phyloP scores from a whole-genome alignment of 2,888 invertebrate species.

The Euclidia mi region DNA sequence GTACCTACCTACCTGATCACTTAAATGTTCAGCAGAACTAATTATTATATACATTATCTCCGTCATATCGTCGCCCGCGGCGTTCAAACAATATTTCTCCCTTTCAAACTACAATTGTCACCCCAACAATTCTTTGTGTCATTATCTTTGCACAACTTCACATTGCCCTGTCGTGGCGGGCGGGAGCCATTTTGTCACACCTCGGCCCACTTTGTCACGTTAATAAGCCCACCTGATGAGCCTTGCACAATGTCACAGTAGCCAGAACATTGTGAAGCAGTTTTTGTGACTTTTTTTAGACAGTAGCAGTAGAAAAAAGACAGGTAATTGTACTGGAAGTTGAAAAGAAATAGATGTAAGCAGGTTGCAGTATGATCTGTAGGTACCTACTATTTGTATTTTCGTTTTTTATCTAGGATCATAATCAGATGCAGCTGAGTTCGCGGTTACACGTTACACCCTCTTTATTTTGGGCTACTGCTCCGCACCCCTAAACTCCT shows the following conservation, averaged over 20 bases:
- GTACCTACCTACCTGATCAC: too few species aligned
- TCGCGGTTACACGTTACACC: too few species aligned
- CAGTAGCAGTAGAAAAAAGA: not conserved
- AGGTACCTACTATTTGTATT: too few species aligned
- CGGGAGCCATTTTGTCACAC: constrained; percentile 43
- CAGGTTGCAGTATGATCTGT: too few species aligned
- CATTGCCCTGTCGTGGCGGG: constrained; percentile 38
- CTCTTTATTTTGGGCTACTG: too few species aligned
- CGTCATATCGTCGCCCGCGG: constrained; percentile 2
- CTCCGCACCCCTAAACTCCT: too few species aligned
- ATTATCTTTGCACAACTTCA: constrained; percentile 25
- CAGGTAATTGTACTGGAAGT: not conserved
- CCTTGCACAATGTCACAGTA: constrained; percentile 21
- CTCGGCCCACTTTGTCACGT: constrained; percentile 20
- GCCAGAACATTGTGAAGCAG: constrained; percentile 20
- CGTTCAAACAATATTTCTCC: constrained; percentile 10
- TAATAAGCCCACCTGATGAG: constrained; percentile 27
- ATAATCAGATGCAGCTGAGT: too few species aligned
- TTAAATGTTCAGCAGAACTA: too few species aligned
- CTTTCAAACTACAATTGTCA: constrained; percentile 10
- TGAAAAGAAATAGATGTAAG: too few species aligned
- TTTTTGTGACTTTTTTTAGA: not conserved
- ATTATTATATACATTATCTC: too few species aligned
- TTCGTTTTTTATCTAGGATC: too few species aligned
- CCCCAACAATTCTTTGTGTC: constrained; percentile 16